Conservation (phyloP, 2,113 vertebrate genomes). For the Leptodactylus fuscus region DNA sequence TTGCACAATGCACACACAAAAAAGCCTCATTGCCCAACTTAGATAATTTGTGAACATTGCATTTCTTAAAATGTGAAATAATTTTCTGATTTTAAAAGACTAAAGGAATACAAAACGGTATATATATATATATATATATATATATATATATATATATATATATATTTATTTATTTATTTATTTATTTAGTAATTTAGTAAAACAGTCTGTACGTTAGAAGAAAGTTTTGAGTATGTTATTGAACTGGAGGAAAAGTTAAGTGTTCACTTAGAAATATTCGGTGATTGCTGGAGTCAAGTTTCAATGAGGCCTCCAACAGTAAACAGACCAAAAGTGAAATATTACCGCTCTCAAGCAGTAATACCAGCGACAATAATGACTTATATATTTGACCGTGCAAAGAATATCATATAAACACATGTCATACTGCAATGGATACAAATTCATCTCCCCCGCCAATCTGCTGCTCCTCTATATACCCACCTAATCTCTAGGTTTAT, state of each 20-base stretch:
- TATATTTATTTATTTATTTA: too few relatives aligned
- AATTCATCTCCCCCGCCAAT: background rate
- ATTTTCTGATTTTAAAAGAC: too few relatives aligned
- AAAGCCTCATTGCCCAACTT: too few relatives aligned
- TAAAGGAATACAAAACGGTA: too few relatives aligned
- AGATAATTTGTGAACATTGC: too few relatives aligned
- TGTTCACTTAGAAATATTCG: slow-evolving; percentile 19
- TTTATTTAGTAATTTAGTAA: too few relatives aligned
- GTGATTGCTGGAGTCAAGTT: slow-evolving; percentile 29
- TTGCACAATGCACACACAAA: too few relatives aligned
- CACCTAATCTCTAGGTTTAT: slow-evolving; percentile 40
- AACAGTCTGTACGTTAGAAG: too few relatives aligned
- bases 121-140: too few relatives aligned
- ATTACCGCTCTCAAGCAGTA: slow-evolving; percentile 40
- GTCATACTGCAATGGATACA: slow-evolving; percentile 24
- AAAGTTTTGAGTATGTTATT: too few relatives aligned
- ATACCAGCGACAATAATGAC: slow-evolving; percentile 19
- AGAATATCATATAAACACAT: slow-evolving; percentile 52
- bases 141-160: too few relatives aligned
- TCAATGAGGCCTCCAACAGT: slow-evolving; percentile 10
- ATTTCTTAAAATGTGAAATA: too few relatives aligned
- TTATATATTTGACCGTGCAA: slow-evolving; percentile 29
- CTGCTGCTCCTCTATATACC: slow-evolving; percentile 25
- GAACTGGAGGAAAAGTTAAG: background rate
- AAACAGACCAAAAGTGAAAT: slow-evolving; percentile 35